phyloP scores from a whole-genome alignment of 2,888 invertebrate genomes.

The Ganaspis brasiliensis region DNA sequence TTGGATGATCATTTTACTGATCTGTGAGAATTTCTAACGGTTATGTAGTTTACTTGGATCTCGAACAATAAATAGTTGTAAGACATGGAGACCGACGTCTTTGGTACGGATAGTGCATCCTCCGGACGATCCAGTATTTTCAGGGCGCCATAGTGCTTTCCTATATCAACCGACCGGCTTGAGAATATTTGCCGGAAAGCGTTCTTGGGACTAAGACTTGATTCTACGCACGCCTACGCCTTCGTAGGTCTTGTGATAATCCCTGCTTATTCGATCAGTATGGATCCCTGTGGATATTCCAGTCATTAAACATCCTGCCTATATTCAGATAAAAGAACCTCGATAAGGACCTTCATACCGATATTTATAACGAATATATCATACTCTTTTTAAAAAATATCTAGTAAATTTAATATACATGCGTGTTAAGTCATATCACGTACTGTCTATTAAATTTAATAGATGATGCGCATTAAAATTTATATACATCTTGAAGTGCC shows the following conservation, averaged over 20 bases:
- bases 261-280: constrained; percentile 31
- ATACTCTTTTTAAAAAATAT: too few relatives aligned
- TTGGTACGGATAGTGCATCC: constrained; percentile 58
- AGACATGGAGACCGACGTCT: constrained; percentile 52
- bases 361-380: neutral
- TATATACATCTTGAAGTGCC: too few relatives aligned
- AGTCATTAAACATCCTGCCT: constrained; percentile 17
- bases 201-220: constrained; percentile 55
- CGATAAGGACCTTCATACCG: neutral
- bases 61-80: constrained; percentile 21
- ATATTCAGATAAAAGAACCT: constrained; percentile 3
- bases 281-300: constrained; percentile 20
- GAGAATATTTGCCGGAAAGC: constrained; percentile 71
- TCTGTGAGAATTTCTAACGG: constrained; percentile 41
- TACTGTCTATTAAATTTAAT: too few relatives aligned
- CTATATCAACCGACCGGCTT: constrained; percentile 50
- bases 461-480: too few relatives aligned
- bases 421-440: too few relatives aligned
- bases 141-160: constrained; percentile 44
- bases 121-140: constrained; percentile 58
- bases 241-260: constrained; percentile 54
- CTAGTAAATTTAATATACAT: too few relatives aligned
- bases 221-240: constrained; percentile 56
- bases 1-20: constrained; percentile 17
- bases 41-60: constrained; percentile 19